These are phyloP conservation scores for Zaprionus bogoriensis DNA, from an alignment of 2,888 invertebrate species.

Conservation along the genomic window DNA sequence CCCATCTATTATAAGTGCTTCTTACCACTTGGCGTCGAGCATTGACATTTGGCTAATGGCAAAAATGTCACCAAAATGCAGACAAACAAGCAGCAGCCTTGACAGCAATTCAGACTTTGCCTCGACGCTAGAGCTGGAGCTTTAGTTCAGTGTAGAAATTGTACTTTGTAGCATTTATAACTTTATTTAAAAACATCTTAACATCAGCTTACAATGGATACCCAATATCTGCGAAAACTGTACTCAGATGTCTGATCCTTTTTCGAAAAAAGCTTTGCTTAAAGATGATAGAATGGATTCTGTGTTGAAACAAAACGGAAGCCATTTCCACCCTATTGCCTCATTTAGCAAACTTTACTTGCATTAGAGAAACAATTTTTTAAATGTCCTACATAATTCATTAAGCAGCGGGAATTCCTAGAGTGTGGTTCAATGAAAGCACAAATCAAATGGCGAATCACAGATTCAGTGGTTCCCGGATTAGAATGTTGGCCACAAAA, in stretches of 20 bases:
- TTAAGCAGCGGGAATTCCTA: conserved; percentile 42
- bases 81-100: conserved; percentile 55
- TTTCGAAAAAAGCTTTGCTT: neutral
- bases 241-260: conserved; percentile 15
- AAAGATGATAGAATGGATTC: neutral
- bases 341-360: conserved; percentile 35
- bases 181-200: conserved; percentile 28
- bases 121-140: conserved; percentile 22
- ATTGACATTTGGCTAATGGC: conserved; percentile 77
- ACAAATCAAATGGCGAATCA: conserved; percentile 60
- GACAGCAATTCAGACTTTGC: conserved; percentile 32
- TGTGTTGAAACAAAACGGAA: neutral
- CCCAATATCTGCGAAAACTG: conserved; percentile 7
- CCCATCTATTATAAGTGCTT: conserved; percentile 78
- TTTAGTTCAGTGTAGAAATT: neutral
- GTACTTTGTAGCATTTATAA: conserved; percentile 33
- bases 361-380: conserved; percentile 20
- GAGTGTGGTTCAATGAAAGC: conserved; percentile 8
- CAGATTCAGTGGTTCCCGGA: conserved; percentile 74
- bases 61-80: conserved; percentile 74
- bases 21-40: conserved; percentile 71
- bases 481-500: conserved; percentile 38
- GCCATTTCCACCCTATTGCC: neutral
- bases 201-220: conserved; percentile 26
- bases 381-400: conserved; percentile 50